Evolutionary conservation across 2,888 invertebrate genomes (phyloP).

Genomic region (Sesamia inferens): DNA sequence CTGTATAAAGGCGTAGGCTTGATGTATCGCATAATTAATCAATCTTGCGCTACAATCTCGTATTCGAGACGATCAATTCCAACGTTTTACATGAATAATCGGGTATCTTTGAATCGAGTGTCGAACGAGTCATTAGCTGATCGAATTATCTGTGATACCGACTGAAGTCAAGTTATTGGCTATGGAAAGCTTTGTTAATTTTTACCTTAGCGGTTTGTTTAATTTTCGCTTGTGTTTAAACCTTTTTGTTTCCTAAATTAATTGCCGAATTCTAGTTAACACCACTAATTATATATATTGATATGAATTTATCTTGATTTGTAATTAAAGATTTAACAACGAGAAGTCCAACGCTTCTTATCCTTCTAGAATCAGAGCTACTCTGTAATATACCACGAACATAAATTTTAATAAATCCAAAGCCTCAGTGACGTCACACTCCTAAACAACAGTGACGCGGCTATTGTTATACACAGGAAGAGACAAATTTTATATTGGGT

Average conservation of each 20-base stretch:
- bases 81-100: conserved; percentile 44
- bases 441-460: conserved; percentile 31
- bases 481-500: conserved; percentile 50
- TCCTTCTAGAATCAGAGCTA: neutral
- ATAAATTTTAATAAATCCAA: conserved; percentile 45
- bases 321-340: conserved; percentile 16
- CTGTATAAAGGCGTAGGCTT: conserved; percentile 59
- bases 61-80: conserved; percentile 26
- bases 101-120: conserved; percentile 35
- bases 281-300: conserved; percentile 24
- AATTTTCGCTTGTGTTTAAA: neutral
- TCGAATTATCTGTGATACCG: conserved; percentile 33
- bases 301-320: too few relatives aligned
- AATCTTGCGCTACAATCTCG: conserved; percentile 47
- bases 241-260: neutral
- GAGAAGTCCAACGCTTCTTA: conserved; percentile 21
- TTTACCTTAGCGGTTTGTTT: conserved; percentile 11
- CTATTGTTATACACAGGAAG: conserved; percentile 42
- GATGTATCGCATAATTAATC: conserved; percentile 65
- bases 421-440: conserved; percentile 32
- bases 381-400: neutral
- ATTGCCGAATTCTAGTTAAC: neutral
- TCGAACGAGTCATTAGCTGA: conserved; percentile 41
- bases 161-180: conserved; percentile 7
- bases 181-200: conserved; percentile 11